Evolutionary conservation across 2,113 vertebrate genomes (phyloP).

Genomic region (Emydocephalus ijimae): DNA sequence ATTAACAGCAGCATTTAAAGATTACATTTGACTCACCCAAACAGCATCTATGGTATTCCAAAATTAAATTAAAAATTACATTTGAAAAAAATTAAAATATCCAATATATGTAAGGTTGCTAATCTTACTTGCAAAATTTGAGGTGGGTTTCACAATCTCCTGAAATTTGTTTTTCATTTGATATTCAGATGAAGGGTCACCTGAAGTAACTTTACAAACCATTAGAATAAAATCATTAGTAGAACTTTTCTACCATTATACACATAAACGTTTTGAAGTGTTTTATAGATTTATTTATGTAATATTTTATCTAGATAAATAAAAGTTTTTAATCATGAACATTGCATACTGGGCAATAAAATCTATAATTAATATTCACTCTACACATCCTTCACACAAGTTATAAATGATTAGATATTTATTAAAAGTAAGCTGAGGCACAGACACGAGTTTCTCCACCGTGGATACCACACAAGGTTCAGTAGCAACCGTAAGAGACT

Average conservation of each 20-base stretch:
- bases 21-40: neutral
- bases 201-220: neutral
- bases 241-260: neutral
- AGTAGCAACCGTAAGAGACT: slow-evolving; percentile 37
- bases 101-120: neutral
- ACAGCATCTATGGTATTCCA: neutral
- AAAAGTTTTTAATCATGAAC: neutral
- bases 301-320: neutral
- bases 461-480: neutral
- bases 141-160: neutral
- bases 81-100: neutral
- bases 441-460: neutral
- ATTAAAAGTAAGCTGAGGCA: neutral
- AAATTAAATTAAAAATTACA: neutral
- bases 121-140: neutral
- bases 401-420: neutral
- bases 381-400: neutral
- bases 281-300: neutral
- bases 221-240: neutral
- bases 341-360: neutral
- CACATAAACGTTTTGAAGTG: neutral
- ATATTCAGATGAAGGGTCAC: neutral
- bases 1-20: neutral
- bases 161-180: neutral
- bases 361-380: neutral